phyloP scores from a whole-genome alignment of 1,140 invertebrate species.

The Radopholus similis region DNA sequence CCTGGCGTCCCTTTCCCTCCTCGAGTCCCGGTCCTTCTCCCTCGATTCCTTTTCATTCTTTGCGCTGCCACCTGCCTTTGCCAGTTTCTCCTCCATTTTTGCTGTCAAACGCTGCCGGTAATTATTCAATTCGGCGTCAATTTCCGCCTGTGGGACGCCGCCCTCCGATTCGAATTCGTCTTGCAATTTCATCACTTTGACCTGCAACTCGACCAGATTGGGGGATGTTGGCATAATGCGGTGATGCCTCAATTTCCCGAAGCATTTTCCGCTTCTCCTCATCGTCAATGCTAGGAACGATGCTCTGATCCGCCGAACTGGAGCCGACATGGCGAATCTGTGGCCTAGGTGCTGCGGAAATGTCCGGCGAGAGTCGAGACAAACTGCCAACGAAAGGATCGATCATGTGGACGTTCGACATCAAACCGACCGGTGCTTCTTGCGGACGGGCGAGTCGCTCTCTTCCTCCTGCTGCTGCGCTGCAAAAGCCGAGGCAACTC shows the following conservation, averaged over 20 bases:
- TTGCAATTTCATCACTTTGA: conserved; percentile 55
- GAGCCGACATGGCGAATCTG: no score
- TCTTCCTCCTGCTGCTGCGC: not conserved
- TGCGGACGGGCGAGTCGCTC: not conserved
- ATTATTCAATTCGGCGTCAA: conserved; percentile 38
- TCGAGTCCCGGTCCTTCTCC: not conserved
- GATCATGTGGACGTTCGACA: not conserved
- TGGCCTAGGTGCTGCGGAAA: no score
- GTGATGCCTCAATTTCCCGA: conserved; percentile 51
- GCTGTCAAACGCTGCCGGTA: conserved; percentile 35
- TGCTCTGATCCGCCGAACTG: no score
- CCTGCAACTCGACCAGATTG: conserved; percentile 23
- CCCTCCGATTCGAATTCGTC: conserved; percentile 52
- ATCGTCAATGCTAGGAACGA: no score
- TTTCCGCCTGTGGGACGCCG: conserved; percentile 10
- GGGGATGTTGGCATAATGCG: no score
- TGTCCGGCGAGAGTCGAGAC: not conserved
- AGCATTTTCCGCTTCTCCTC: conserved; percentile 49
- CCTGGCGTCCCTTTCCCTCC: not conserved
- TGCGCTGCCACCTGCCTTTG: conserved; percentile 3
- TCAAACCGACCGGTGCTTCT: not conserved
- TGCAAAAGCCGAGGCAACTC: not conserved
- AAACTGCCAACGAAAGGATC: not conserved
- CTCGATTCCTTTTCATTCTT: conserved; percentile 1
- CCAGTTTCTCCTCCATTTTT: conserved; percentile 46